Percentiles rank a stretch among this genome's conserved stretches.
Evolutionary conservation across 1,140 invertebrate genomes (phyloP).

Genomic region (Archivesica marissinica): DNA sequence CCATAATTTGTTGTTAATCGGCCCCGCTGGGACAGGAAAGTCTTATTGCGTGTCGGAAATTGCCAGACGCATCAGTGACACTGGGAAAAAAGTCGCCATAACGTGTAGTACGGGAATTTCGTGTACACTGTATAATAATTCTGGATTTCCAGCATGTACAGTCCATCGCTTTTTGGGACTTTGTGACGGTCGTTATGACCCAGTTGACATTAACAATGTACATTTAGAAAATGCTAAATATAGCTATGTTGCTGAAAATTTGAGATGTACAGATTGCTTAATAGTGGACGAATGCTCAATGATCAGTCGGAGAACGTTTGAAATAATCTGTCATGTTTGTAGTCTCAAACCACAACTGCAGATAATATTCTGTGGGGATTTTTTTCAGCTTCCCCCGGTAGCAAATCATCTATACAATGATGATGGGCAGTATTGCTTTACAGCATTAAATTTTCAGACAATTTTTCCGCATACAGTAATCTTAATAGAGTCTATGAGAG

Average conservation of each 20-base stretch:
- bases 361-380: constrained; percentile 19
- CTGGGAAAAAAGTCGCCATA: background rate
- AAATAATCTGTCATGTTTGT: constrained; percentile 1
- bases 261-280: background rate
- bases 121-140: background rate
- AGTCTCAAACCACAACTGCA: background rate
- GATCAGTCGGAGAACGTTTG: constrained; percentile 3
- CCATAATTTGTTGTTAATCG: constrained; percentile 5
- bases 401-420: constrained; percentile 16
- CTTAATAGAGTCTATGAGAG: background rate
- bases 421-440: constrained; percentile 30
- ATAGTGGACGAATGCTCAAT: constrained; percentile 35
- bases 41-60: constrained; percentile 3
- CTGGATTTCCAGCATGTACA: background rate
- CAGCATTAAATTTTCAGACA: background rate
- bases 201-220: background rate
- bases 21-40: constrained; percentile 27
- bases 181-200: background rate
- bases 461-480: constrained; percentile 34
- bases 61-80: background rate
- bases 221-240: constrained; percentile 3
- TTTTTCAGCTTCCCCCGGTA: constrained; percentile 40
- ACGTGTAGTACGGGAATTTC: constrained; percentile 13
- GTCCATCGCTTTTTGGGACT: constrained; percentile 21
- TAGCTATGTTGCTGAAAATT: background rate